Evolutionary conservation across 2,797 vertebrate species (phyloP).

Genomic region (Sebastes steindachneri): DNA sequence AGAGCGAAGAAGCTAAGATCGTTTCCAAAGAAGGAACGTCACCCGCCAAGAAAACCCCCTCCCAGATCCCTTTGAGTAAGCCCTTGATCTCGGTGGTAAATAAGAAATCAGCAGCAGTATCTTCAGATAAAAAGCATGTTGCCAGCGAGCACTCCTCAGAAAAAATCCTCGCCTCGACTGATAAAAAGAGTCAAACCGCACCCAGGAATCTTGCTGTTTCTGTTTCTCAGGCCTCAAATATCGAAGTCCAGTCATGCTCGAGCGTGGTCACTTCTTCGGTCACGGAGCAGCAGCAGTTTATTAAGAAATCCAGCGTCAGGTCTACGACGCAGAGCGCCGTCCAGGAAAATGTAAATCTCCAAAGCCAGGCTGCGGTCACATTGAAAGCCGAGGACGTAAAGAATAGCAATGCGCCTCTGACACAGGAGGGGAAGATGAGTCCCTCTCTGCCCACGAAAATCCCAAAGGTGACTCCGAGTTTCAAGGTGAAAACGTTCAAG

Average conservation of each 20-base stretch:
- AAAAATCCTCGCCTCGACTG: conserved; percentile 38
- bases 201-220: conserved; percentile 32
- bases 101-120: conserved; percentile 69
- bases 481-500: conserved; percentile 88
- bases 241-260: conserved; percentile 57
- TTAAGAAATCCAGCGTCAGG: conserved; percentile 71
- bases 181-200: conserved; percentile 56
- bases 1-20: conserved; percentile 37
- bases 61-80: conserved; percentile 75
- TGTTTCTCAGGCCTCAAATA: conserved; percentile 37
- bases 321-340: conserved; percentile 67
- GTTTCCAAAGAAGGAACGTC: conserved; percentile 41
- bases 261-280: conserved; percentile 56
- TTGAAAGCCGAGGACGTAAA: conserved; percentile 75
- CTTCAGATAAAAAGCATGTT: conserved; percentile 66
- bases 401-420: conserved; percentile 62
- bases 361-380: conserved; percentile 67
- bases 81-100: conserved; percentile 67
- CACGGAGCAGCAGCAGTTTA: conserved; percentile 72
- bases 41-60: conserved; percentile 53
- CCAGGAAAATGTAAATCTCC: conserved; percentile 73
- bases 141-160: conserved; percentile 30
- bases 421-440: conserved; percentile 73
- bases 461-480: conserved; percentile 82
- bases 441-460: conserved; percentile 78